These are phyloP conservation scores for Diadema setosum DNA, from an alignment of 35 echinoderm and acorn worm species.

Conservation along the genomic window DNA sequence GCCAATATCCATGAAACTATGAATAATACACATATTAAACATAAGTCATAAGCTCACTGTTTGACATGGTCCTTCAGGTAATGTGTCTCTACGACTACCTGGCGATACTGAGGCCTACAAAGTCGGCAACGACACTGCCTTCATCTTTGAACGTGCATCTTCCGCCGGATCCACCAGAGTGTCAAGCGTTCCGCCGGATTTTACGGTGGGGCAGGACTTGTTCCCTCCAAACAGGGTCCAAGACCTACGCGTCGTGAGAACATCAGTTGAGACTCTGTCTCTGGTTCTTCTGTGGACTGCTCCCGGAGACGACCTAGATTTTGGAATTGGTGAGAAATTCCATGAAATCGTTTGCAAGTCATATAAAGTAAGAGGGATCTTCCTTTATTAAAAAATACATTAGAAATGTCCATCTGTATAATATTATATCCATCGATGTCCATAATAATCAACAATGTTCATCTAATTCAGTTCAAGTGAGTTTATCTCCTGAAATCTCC, in stretches of 20 bases:
- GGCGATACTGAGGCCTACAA: too few relatives aligned
- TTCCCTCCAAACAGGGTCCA: constrained; percentile 47
- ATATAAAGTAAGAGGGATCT: too few relatives aligned
- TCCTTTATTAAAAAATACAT: too few relatives aligned
- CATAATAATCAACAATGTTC: background rate
- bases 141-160: background rate
- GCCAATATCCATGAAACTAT: too few relatives aligned
- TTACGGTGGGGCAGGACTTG: constrained; percentile 18
- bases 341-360: too few relatives aligned
- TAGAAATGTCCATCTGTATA: background rate
- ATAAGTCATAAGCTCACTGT: too few relatives aligned
- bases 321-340: constrained; percentile 60
- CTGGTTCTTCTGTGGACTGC: constrained; percentile 53
- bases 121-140: constrained; percentile 23
- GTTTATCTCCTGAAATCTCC: background rate
- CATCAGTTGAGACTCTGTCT: constrained; percentile 20
- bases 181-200: background rate
- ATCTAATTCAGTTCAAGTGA: background rate
- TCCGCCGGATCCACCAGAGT: constrained; percentile 64
- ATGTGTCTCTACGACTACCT: too few relatives aligned
- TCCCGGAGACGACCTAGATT: constrained; percentile 61
- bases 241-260: constrained; percentile 35
- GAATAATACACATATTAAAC: too few relatives aligned
- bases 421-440: background rate
- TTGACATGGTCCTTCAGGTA: too few relatives aligned